Percentiles rank a stretch among this genome's conserved stretches.
Conservation (phyloP, 2,888 invertebrate genomes). For the Drosophila testacea region DNA sequence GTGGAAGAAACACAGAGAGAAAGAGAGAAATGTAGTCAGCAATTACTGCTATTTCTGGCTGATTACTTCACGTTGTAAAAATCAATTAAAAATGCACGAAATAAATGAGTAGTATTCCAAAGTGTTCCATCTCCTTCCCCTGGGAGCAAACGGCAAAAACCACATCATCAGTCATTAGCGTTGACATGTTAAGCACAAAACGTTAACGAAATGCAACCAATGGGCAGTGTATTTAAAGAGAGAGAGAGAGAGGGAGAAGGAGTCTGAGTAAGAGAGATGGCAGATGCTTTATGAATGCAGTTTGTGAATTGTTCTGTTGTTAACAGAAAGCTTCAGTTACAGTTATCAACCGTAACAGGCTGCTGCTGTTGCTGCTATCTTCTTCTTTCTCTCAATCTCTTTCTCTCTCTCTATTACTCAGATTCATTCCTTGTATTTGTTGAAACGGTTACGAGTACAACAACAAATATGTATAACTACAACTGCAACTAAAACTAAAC, state of each 20-base stretch:
- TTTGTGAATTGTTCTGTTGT: slow-evolving; percentile 14
- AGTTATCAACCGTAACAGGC: slow-evolving; percentile 43
- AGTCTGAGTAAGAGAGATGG: background rate
- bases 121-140: slow-evolving; percentile 21
- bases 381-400: slow-evolving; percentile 7
- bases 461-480: slow-evolving; percentile 25
- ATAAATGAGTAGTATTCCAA: slow-evolving; percentile 37
- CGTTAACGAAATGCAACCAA: slow-evolving; percentile 32
- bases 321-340: slow-evolving; percentile 28
- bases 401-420: slow-evolving; percentile 6
- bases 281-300: background rate
- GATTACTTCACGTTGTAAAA: slow-evolving; percentile 79
- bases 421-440: slow-evolving; percentile 51
- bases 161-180: slow-evolving; percentile 72
- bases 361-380: background rate
- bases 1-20: background rate
- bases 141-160: slow-evolving; percentile 6
- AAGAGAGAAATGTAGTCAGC: slow-evolving; percentile 33
- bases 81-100: slow-evolving; percentile 78
- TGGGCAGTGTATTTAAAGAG: slow-evolving; percentile 3
- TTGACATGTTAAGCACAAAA: slow-evolving; percentile 64
- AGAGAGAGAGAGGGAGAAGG: background rate
- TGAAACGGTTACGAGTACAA: slow-evolving; percentile 61
- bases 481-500: slow-evolving; percentile 49
- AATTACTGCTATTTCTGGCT: slow-evolving; percentile 78